Evolutionary conservation across 1,140 invertebrate species (phyloP).

Genomic region (Lordiphosa clarofinis): DNA sequence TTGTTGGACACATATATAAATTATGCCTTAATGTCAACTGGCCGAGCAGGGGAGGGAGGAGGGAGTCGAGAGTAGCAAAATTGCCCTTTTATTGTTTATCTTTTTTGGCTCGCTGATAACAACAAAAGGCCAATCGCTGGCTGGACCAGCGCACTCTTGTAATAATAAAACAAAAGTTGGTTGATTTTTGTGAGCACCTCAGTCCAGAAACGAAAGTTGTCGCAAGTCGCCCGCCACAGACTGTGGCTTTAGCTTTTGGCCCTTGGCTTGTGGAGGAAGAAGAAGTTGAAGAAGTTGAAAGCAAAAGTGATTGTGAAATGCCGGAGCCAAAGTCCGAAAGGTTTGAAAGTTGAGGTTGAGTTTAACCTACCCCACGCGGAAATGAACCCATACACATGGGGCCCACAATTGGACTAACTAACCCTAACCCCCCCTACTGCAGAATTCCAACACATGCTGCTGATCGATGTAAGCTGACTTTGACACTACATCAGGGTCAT

Average conservation of each 20-base stretch:
- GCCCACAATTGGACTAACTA: no score
- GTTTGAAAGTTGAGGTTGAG: constrained; percentile 57
- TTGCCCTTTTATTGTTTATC: constrained; percentile 51
- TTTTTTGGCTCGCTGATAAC: constrained; percentile 39
- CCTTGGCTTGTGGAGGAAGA: constrained; percentile 40
- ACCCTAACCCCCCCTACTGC: no score
- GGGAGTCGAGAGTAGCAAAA: constrained; percentile 20
- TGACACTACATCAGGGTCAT: constrained; percentile 59
- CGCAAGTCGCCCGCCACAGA: constrained; percentile 59
- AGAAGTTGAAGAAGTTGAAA: constrained; percentile 58
- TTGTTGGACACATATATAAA: constrained; percentile 44
- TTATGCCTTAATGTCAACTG: constrained; percentile 60
- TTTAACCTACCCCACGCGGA: constrained; percentile 47
- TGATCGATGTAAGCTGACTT: constrained; percentile 68
- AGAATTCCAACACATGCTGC: constrained; percentile 2
- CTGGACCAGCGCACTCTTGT: constrained; percentile 14
- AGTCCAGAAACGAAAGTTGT: constrained; percentile 74
- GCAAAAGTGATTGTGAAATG: constrained; percentile 75
- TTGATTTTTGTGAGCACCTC: constrained; percentile 26
- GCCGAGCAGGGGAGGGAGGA: neutral
- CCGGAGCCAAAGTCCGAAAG: constrained; percentile 33
- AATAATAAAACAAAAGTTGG: constrained; percentile 39
- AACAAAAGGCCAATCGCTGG: constrained; percentile 49
- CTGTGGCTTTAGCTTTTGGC: constrained; percentile 40
- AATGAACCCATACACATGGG: constrained; percentile 23